Evolutionary conservation across 2,888 invertebrate genomes (phyloP).

Genomic region (Hyposoter didymator): DNA sequence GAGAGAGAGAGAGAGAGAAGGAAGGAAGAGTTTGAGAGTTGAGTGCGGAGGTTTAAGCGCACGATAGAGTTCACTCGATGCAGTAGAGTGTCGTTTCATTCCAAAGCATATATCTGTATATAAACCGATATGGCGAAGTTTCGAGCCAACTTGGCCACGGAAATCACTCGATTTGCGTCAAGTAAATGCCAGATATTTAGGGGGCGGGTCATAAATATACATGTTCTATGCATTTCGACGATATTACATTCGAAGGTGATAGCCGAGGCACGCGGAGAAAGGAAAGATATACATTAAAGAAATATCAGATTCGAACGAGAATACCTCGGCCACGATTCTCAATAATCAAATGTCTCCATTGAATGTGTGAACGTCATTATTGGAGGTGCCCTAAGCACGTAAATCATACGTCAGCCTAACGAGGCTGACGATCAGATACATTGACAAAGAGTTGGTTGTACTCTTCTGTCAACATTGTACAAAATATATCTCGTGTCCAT

Average conservation of each 20-base stretch:
- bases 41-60: slow-evolving; percentile 61
- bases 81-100: slow-evolving; percentile 50
- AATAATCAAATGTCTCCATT: slow-evolving; percentile 4
- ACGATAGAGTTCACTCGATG: slow-evolving; percentile 61
- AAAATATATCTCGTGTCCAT: slow-evolving; percentile 12
- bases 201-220: slow-evolving; percentile 36
- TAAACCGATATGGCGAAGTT: slow-evolving; percentile 57
- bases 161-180: slow-evolving; percentile 70
- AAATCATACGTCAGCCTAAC: slow-evolving; percentile 63
- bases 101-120: slow-evolving; percentile 37
- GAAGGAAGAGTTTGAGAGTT: slow-evolving; percentile 27
- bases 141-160: slow-evolving; percentile 66
- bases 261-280: slow-evolving; percentile 4
- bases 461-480: slow-evolving; percentile 30
- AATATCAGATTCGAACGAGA: slow-evolving; percentile 9
- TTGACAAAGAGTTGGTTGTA: slow-evolving; percentile 47
- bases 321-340: slow-evolving; percentile 29
- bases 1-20: slow-evolving; percentile 31
- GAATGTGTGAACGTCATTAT: slow-evolving; percentile 37
- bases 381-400: slow-evolving; percentile 45
- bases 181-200: slow-evolving; percentile 66
- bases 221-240: slow-evolving; percentile 28
- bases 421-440: slow-evolving; percentile 55
- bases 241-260: slow-evolving; percentile 33
- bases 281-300: slow-evolving; percentile 27